phyloP scores from a whole-genome alignment of 2,888 invertebrate genomes.

The Dynastes maya region DNA sequence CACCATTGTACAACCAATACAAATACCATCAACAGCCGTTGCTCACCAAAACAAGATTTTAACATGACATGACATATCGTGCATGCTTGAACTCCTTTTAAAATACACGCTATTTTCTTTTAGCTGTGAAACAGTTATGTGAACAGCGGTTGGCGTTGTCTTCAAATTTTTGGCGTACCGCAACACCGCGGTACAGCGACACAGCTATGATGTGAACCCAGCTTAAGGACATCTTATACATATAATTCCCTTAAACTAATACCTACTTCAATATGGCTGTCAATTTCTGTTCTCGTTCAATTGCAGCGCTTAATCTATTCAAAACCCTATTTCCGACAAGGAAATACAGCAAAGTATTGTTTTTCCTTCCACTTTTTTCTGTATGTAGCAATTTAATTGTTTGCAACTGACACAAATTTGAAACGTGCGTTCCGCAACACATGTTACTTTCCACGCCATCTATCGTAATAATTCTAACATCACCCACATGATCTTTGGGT shows the following conservation, averaged over 20 bases:
- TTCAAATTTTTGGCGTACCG: too few relatives aligned
- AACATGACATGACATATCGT: too few relatives aligned
- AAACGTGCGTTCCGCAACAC: conserved; percentile 92
- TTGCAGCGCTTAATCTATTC: conserved; percentile 75
- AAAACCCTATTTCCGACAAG: conserved; percentile 82
- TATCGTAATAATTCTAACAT: conserved; percentile 84
- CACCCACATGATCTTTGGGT: conserved; percentile 85
- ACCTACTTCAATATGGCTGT: conserved; percentile 82
- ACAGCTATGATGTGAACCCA: too few relatives aligned
- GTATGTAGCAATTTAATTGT: conserved; percentile 78
- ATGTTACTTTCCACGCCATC: conserved; percentile 85
- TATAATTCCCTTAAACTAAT: background rate
- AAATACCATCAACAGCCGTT: too few relatives aligned
- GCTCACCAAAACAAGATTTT: too few relatives aligned
- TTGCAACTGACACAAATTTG: conserved; percentile 81
- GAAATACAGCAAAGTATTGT: conserved; percentile 79
- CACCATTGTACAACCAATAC: too few relatives aligned
- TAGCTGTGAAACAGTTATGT: too few relatives aligned
- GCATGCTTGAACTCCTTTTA: too few relatives aligned
- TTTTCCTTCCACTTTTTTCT: conserved; percentile 83
- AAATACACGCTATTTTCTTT: too few relatives aligned
- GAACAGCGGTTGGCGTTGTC: too few relatives aligned
- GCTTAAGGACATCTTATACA: too few relatives aligned
- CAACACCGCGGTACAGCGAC: too few relatives aligned
- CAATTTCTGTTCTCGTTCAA: conserved; percentile 79